phyloP scores from a whole-genome alignment of 2,797 vertebrate genomes.

The Orientallactaga sibirica region DNA sequence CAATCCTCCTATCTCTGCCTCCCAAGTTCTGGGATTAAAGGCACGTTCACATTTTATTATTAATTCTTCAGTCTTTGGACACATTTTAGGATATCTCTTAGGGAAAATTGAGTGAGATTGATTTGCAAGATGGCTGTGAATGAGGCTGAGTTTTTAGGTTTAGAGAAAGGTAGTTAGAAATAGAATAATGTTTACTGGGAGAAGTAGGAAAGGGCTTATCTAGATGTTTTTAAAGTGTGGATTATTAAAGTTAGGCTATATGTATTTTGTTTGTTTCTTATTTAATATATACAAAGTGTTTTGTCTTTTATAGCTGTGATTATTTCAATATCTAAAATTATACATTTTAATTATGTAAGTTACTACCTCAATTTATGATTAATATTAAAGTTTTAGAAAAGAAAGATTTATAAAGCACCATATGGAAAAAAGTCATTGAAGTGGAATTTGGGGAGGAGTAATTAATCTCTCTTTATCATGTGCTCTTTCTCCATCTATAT shows the following conservation, averaged over 20 bases:
- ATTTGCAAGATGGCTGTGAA: background rate
- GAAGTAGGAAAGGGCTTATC: background rate
- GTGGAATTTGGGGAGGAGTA: background rate
- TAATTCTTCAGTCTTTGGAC: background rate
- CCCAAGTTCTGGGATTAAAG: too few relatives aligned
- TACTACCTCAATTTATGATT: background rate
- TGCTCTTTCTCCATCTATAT: background rate
- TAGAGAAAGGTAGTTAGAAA: background rate
- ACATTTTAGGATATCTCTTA: background rate
- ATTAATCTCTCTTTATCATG: background rate
- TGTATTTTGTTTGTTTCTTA: constrained; percentile 22
- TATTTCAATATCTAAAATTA: background rate
- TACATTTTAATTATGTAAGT: background rate
- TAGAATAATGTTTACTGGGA: background rate
- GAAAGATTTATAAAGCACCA: background rate
- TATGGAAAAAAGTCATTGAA: background rate
- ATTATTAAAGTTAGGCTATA: background rate
- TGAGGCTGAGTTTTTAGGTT: background rate
- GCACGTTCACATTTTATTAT: too few relatives aligned
- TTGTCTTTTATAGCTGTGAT: background rate
- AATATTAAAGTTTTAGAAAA: background rate
- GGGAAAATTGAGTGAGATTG: background rate
- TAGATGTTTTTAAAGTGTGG: background rate
- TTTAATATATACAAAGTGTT: background rate
- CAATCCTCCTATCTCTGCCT: too few relatives aligned